Base-by-base conservation (phyloP, 1,140 invertebrate species). In the Hestina assimilis region DNA sequence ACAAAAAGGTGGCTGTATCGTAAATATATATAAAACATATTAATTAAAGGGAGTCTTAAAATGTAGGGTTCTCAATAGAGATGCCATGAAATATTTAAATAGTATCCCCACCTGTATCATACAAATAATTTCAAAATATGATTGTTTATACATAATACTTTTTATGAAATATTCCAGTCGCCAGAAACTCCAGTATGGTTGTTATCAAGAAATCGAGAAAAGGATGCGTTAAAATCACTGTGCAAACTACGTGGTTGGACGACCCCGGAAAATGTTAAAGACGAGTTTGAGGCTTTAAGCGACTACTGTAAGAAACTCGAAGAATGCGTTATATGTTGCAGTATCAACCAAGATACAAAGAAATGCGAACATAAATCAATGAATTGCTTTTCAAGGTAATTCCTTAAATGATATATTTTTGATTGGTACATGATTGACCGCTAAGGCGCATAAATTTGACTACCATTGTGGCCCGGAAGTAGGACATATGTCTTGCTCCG, bases 101-200 rank as follows among this genome's bases (percentile, higher is more conserved):
- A 8, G 4, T 40, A 8, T 6, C 11, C 5, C 15, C n/a, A n/a
- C n/a, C n/a, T n/a, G n/a, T n/a, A n/a, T n/a, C n/a, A n/a, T n/a
- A n/a, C n/a, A n/a, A n/a, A n/a, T n/a, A n/a, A n/a, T n/a, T n/a
- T n/a, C n/a, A n/a, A n/a, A n/a, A n/a, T n/a, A n/a, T n/a, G n/a
- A n/a, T n/a, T n/a, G n/a, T n/a, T n/a, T n/a, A n/a, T n/a, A n/a
- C n/a, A n/a, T n/a, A n/a, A n/a, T n/a, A n/a, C n/a, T n/a, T n/a
- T n/a, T n/a, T n/a, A n/a, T n/a, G n/a, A 54, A 55, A 19, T 43
- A 24, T 35, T 28, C 1, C 45, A 91, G 90, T 78, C 93, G 2
- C 93, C 93, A 4, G 93, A 94, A 81, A 92, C 92, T 1, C 93
- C 93, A 20, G 79, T 92, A 4, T 94, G 92, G 92, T 74, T 92